These are phyloP conservation scores for Odontomyia ornata DNA, from an alignment of 2,888 invertebrate species.

Conservation along the genomic window DNA sequence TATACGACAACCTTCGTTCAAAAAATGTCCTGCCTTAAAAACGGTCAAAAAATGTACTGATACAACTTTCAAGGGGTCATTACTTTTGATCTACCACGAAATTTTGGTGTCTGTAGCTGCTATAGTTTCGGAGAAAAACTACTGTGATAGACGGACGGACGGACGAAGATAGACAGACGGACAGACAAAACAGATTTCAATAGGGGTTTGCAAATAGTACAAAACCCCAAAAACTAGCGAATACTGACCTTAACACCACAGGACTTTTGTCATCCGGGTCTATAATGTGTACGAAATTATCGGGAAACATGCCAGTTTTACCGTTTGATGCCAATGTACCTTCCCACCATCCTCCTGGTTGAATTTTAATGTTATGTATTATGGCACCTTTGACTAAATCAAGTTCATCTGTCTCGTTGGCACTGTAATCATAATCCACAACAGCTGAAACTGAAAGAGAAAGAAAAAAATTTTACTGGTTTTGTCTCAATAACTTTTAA, in stretches of 20 bases:
- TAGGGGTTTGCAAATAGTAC: no score
- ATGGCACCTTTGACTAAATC: conserved; percentile 84
- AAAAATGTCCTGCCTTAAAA: no score
- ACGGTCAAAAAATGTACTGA: no score
- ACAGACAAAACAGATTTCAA: no score
- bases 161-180: no score
- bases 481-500: no score
- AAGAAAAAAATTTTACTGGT: conserved; percentile 37
- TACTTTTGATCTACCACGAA: no score
- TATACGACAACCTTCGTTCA: no score
- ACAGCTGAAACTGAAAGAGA: conserved; percentile 74
- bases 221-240: background rate
- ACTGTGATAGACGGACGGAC: no score
- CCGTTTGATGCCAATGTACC: conserved; percentile 78
- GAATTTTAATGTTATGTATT: conserved; percentile 79
- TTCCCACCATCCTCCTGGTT: conserved; percentile 90
- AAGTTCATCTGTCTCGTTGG: conserved; percentile 86
- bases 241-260: conserved; percentile 64
- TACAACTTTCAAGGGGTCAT: no score
- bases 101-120: no score
- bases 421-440: conserved; percentile 87
- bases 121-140: no score
- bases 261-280: conserved; percentile 59
- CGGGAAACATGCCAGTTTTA: conserved; percentile 89
- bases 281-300: conserved; percentile 85